phyloP scores from a whole-genome alignment of 2,888 invertebrate species.

The Slavum lentiscoides region DNA sequence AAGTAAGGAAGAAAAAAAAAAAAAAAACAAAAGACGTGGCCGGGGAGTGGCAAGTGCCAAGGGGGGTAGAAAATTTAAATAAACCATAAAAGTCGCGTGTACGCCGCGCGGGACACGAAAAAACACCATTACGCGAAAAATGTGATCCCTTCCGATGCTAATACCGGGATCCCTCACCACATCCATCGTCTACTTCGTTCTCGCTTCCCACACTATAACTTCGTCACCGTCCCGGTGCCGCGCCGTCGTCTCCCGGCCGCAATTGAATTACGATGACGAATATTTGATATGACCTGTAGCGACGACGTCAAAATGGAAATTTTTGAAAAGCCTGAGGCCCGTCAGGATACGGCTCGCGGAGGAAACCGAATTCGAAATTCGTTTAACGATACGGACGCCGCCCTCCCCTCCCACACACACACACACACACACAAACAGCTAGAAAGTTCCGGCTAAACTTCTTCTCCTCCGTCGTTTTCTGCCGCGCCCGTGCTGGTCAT shows the following conservation, averaged over 20 bases:
- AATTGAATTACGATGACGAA: conserved; percentile 48
- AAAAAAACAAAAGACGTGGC: background rate
- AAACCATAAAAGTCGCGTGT: conserved; percentile 35
- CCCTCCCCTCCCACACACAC: too few relatives aligned
- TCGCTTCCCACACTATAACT: too few relatives aligned
- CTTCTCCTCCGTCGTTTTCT: background rate
- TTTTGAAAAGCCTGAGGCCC: conserved; percentile 28
- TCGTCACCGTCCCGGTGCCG: background rate
- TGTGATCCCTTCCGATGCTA: conserved; percentile 46
- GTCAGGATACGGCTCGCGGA: background rate
- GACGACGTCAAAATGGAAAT: conserved; percentile 31
- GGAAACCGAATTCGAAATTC: conserved; percentile 12
- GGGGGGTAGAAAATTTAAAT: conserved; percentile 32
- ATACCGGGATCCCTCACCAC: background rate
- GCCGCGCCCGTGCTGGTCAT: too few relatives aligned
- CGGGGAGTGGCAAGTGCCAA: background rate
- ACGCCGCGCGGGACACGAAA: background rate
- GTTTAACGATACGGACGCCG: background rate
- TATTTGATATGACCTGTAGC: conserved; percentile 23
- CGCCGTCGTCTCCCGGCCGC: background rate
- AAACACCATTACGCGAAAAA: conserved; percentile 41
- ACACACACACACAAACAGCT: background rate
- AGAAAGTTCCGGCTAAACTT: background rate
- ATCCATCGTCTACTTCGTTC: background rate
- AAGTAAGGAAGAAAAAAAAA: background rate